Evolutionary conservation across 2,113 vertebrate genomes (phyloP).

Genomic region (Pitta sordida): DNA sequence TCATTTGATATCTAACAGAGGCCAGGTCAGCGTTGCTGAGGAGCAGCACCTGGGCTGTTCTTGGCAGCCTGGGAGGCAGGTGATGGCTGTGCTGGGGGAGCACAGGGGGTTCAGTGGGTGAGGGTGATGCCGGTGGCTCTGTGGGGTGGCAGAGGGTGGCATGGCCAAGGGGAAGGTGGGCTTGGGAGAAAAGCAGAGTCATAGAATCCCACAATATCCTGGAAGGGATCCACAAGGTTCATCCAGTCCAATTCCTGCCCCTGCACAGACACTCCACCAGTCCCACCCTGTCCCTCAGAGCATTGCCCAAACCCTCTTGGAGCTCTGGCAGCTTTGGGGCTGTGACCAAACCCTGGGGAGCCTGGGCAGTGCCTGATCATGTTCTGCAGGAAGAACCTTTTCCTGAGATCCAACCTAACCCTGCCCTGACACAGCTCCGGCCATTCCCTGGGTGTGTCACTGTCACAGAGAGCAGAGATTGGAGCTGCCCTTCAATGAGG

Average conservation of each 20-base stretch:
- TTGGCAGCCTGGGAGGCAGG: background rate
- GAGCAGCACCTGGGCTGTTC: background rate
- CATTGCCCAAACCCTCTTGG: background rate
- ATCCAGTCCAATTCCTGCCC: background rate
- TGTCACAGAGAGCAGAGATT: background rate
- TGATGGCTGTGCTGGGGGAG: fast-evolving
- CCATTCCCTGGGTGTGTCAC: background rate
- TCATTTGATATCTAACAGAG: background rate
- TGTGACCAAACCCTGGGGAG: background rate
- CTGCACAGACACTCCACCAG: background rate
- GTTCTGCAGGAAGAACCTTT: background rate
- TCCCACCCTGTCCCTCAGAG: background rate
- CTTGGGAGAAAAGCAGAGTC: background rate
- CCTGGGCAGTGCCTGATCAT: background rate
- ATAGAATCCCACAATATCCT: background rate
- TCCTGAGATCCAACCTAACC: background rate
- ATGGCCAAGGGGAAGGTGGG: background rate
- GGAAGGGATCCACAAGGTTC: background rate
- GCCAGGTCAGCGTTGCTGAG: background rate
- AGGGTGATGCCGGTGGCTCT: fast-evolving
- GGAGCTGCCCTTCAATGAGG: background rate
- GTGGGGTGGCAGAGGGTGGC: background rate
- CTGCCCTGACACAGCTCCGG: background rate
- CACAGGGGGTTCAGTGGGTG: fast-evolving
- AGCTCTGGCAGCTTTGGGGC: background rate